Percentiles rank a stretch among this genome's conserved stretches.
phyloP scores from a whole-genome alignment of 2,888 invertebrate species.

The Patella depressa region DNA sequence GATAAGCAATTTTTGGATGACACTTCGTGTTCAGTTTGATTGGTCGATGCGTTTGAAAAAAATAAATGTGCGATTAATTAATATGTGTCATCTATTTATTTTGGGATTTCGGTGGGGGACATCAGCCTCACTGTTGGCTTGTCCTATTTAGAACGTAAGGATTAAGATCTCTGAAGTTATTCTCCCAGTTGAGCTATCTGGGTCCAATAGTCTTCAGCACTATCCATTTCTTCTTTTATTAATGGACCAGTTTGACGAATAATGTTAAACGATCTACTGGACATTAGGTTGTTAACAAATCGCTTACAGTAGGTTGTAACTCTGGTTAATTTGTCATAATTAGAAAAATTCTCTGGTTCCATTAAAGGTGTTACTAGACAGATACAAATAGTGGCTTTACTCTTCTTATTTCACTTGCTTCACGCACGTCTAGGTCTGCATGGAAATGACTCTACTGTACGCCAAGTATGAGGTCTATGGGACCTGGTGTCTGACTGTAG shows the following conservation, averaged over 20 bases:
- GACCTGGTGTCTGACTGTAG: not conserved
- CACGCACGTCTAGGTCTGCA: not conserved
- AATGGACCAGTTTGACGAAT: not conserved
- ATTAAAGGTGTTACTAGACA: not conserved
- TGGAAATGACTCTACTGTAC: not conserved
- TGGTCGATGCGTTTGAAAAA: too few relatives aligned
- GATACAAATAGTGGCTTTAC: not conserved
- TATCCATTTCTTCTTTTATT: not conserved
- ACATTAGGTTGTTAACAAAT: not conserved
- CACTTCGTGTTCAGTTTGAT: too few relatives aligned
- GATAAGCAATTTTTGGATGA: too few relatives aligned
- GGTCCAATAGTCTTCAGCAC: slow-evolving; percentile 18
- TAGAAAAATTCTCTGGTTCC: slow-evolving; percentile 15
- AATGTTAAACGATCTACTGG: not conserved
- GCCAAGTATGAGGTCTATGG: not conserved
- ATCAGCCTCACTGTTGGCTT: too few relatives aligned
- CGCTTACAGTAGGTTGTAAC: slow-evolving; percentile 20
- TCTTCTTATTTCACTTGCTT: not conserved
- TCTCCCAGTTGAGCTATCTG: slow-evolving; percentile 9
- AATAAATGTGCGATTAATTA: too few relatives aligned
- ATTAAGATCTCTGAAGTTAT: slow-evolving; percentile 8
- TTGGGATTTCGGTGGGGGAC: too few relatives aligned
- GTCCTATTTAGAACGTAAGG: not conserved
- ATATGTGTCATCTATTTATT: too few relatives aligned
- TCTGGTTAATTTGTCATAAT: slow-evolving; percentile 13